Base-by-base conservation (phyloP, 1,140 invertebrate genomes). In the Drosophila cardini region DNA sequence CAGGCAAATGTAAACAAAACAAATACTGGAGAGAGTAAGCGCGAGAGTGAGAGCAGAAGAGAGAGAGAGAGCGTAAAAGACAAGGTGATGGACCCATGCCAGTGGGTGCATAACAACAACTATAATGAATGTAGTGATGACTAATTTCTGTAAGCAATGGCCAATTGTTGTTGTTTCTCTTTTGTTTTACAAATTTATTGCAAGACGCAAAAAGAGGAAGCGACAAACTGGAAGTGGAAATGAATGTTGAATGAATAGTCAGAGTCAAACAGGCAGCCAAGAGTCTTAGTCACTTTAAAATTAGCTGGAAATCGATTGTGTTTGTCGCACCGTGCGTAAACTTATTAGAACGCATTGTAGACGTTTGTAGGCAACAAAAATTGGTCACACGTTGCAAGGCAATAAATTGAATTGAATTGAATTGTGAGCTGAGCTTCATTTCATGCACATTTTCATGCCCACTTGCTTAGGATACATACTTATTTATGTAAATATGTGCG, bases 141-240 rank as follows among this genome's bases (percentile, higher is more conserved):
- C 82, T 85, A 85, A 85, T 85, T 77, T 53, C 48, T 53, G 38
- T 42, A 45, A 46, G 60, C 42, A 53, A 55, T 74, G 57, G 57
- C 32, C 42, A 69, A 62, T 74, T 68, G 26, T 26, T 50, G 62
- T 55, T 62, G 45, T 58, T 63, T n/a, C 42, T 76, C 63, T 87
- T 78, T 78, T 78, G 45, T 67, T 55, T 72, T 60, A 69, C 72
- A 71, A 63, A 70, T 74, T 74, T 70, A 61, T 74, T 63, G 65
- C 73, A 64, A 67, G 40, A 57, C 64, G 53, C 34, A 82, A 75
- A 75, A 55, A 79, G 48, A 52, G 83, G 83, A 86, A 86, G 75
- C 78, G 63, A 55, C 61, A 80, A 85, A 85, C 78, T 85, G 83
- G 83, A 82, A 83, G 80, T 89, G 84, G 76, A 86, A 78, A 63